Percentiles rank a stretch among this genome's conserved stretches.
Evolutionary conservation across 2,888 invertebrate genomes (phyloP).

Genomic region (Eupeodes latifasciatus): DNA sequence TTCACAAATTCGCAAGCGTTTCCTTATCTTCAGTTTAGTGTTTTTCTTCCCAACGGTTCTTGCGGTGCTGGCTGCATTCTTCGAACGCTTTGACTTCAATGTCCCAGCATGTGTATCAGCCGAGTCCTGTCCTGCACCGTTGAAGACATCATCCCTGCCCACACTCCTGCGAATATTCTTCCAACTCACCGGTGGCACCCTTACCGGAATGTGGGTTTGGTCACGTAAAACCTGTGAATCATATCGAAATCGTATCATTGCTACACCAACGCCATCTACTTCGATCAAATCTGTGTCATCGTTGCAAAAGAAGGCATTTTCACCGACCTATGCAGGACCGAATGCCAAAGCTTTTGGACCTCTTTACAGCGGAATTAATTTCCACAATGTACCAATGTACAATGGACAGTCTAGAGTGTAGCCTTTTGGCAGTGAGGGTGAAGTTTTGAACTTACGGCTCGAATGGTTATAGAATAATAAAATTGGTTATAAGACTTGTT

Average conservation of each 20-base stretch:
- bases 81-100: conserved; percentile 80
- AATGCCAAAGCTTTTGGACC: conserved; percentile 79
- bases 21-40: conserved; percentile 82
- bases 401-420: conserved; percentile 82
- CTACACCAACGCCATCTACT: conserved; percentile 81
- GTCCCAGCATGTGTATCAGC: conserved; percentile 80
- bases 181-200: conserved; percentile 82
- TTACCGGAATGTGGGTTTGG: conserved; percentile 84
- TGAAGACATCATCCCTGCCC: conserved; percentile 80
- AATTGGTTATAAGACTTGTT: conserved; percentile 36
- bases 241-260: conserved; percentile 82
- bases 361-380: conserved; percentile 83
- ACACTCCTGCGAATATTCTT: conserved; percentile 81
- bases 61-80: conserved; percentile 81
- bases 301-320: conserved; percentile 80
- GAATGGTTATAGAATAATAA: conserved; percentile 68
- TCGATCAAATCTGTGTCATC: conserved; percentile 80
- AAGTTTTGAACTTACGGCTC: conserved; percentile 74
- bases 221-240: conserved; percentile 84
- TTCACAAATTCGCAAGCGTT: conserved; percentile 83
- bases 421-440: conserved; percentile 72
- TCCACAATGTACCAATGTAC: conserved; percentile 83
- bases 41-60: conserved; percentile 82
- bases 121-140: conserved; percentile 80
- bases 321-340: conserved; percentile 39